Evolutionary conservation across 2,113 vertebrate genomes (phyloP), one percentile per base, ranked within the genome.

Genomic region (Vidua macroura): DNA sequence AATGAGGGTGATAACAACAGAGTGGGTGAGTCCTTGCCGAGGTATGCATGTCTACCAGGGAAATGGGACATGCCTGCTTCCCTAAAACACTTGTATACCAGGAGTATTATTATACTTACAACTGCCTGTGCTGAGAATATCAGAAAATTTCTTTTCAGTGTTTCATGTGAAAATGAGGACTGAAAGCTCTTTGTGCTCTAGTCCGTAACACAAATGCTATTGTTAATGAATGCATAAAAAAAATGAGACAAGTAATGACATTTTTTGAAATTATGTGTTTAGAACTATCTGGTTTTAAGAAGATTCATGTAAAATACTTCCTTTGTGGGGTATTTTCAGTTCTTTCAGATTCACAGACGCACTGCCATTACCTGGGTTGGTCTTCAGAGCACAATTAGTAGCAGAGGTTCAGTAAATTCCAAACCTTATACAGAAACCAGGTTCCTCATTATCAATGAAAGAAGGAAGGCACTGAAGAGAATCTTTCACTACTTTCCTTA

Each of bases 291-390:
- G 1, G 5, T n/a, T 93, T 87, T 53, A 79, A 73, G 5, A 58
- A 58, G 48, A n/a, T 49, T 88, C 21, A 66, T 39, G 23, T 72
- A 60, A 91, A 93, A 66, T 44, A 28, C 3, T 58, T 92, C 59
- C 16, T 18, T 14, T 39, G 12, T 64, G 37, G 69, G 67, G 17
- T 51, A 20, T 18, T 62, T 83, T 21, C 37, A 31, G 16, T 52
- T 37, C 17, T 64, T 84, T 59, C 41, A 58, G 28, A 66, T 77
- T 66, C 39, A 39, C 23, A 84, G 14, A 15, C 16, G 43, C 1
- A 0, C 4, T 49, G 24, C 49, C 9, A 1, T 3, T 51, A 51
- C 2, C 10, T 9, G 12, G 4, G 23, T 6, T 84, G 52, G 6
- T 55, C 52, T 64, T 74, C 48, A 44, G n/a, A 35, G 16, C 27